Evolutionary conservation across 2,797 vertebrate species (phyloP).

Genomic region (Leptatherina wallacei): DNA sequence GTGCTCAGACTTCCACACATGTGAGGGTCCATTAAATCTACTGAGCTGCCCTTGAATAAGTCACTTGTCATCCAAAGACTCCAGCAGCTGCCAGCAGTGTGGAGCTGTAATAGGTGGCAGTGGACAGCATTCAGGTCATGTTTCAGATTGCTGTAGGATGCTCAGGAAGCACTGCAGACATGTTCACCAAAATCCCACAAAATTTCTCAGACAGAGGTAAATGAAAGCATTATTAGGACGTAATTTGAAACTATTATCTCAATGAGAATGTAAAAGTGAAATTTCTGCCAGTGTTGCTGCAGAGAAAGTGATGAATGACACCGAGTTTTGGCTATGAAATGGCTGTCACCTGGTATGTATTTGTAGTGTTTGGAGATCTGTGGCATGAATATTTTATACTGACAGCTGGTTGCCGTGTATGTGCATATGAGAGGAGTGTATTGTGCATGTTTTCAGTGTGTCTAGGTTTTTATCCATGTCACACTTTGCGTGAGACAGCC

Average conservation of each 20-base stretch:
- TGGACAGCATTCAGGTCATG: constrained; percentile 7
- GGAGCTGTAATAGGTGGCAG: constrained; percentile 8
- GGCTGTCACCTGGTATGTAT: constrained; percentile 36
- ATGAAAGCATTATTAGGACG: background rate
- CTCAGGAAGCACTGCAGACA: background rate
- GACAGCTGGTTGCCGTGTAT: constrained; percentile 52
- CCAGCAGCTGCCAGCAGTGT: constrained; percentile 16
- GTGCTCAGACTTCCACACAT: background rate
- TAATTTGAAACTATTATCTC: background rate
- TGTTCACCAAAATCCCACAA: background rate
- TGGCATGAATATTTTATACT: constrained; percentile 66
- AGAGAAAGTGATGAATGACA: constrained; percentile 29
- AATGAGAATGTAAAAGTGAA: constrained; percentile 7
- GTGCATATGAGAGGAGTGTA: constrained; percentile 19
- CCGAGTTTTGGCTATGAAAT: constrained; percentile 25
- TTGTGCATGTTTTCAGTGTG: constrained; percentile 16
- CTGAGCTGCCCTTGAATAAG: constrained; percentile 33
- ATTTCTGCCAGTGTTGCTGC: constrained; percentile 12
- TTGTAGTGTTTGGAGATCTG: constrained; percentile 36
- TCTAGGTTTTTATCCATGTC: constrained; percentile 36
- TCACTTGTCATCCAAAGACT: constrained; percentile 32
- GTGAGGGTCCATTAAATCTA: constrained; percentile 28
- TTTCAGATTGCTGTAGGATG: constrained; percentile 8
- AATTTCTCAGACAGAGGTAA: constrained; percentile 5
- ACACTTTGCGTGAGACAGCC: constrained; percentile 30